Percentiles rank a stretch among this genome's conserved stretches.
phyloP scores from a whole-genome alignment of 2,888 invertebrate genomes.

The Platypus cylindrus region DNA sequence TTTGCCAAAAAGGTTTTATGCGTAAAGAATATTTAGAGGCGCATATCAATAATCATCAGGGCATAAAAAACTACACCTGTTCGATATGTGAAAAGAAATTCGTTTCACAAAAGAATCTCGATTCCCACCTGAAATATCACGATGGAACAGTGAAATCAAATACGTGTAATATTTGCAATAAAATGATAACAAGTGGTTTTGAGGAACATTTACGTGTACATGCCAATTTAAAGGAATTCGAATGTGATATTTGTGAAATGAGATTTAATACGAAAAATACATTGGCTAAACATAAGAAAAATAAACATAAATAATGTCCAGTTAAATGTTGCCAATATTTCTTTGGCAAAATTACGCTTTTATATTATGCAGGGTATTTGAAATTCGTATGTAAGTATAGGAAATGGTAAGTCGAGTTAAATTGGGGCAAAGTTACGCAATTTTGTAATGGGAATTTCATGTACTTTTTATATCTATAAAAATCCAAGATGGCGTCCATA shows the following conservation, averaged over 20 bases:
- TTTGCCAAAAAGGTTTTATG: slow-evolving; percentile 32
- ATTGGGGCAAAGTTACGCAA: too few species aligned
- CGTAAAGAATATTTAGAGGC: slow-evolving; percentile 33
- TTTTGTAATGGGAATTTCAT: too few species aligned
- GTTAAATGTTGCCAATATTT: too few species aligned
- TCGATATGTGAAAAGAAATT: slow-evolving; percentile 29
- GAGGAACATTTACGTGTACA: slow-evolving; percentile 33
- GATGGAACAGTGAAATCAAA: slow-evolving; percentile 27
- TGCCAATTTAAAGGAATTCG: slow-evolving; percentile 30
- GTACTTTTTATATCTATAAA: too few species aligned
- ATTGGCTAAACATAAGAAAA: slow-evolving; percentile 30
- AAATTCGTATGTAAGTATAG: too few species aligned
- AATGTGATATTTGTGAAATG: slow-evolving; percentile 28
- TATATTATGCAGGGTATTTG: too few species aligned
- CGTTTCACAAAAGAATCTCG: slow-evolving; percentile 31
- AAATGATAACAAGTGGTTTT: slow-evolving; percentile 27
- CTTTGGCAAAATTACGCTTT: neutral
- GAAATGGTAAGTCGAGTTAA: too few species aligned
- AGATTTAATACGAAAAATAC: slow-evolving; percentile 32
- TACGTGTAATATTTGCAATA: slow-evolving; percentile 31
- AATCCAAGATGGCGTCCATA: too few species aligned
- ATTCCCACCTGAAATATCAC: slow-evolving; percentile 31
- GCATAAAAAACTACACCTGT: slow-evolving; percentile 30
- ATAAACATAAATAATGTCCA: slow-evolving; percentile 27
- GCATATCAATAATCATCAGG: slow-evolving; percentile 31